Conservation (phyloP, 2,888 invertebrate genomes). For the Drosophila suboccidentalis region DNA sequence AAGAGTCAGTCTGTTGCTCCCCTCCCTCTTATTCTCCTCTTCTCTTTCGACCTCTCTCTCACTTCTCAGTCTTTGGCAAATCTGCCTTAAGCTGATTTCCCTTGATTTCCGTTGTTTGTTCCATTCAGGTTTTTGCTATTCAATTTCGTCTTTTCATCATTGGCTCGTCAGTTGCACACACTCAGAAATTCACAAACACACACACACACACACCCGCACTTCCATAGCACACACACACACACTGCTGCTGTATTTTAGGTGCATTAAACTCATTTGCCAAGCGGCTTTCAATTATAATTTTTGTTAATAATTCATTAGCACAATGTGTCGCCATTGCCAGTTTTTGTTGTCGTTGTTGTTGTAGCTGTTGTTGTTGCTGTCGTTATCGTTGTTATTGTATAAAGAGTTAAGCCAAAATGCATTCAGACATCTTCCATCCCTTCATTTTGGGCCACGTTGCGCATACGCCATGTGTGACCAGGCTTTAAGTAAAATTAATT, state of each 20-base stretch:
- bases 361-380: slow-evolving; percentile 6
- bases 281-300: slow-evolving; percentile 84
- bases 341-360: slow-evolving; percentile 31
- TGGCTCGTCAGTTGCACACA: slow-evolving; percentile 29
- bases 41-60: neutral
- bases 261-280: slow-evolving; percentile 79
- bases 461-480: slow-evolving; percentile 63
- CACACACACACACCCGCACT: neutral
- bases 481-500: slow-evolving; percentile 24
- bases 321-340: slow-evolving; percentile 67
- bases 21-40: neutral
- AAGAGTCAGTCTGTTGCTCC: slow-evolving; percentile 51
- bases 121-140: slow-evolving; percentile 33
- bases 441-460: slow-evolving; percentile 20
- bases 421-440: slow-evolving; percentile 41
- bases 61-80: neutral
- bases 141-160: slow-evolving; percentile 50
- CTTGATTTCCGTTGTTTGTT: slow-evolving; percentile 59
- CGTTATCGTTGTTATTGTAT: slow-evolving; percentile 25
- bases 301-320: slow-evolving; percentile 84
- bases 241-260: slow-evolving; percentile 33
- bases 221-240: neutral
- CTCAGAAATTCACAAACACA: slow-evolving; percentile 2
- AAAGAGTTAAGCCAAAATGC: slow-evolving; percentile 51
- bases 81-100: slow-evolving; percentile 71